Base-by-base conservation (phyloP, 1,140 invertebrate genomes). In the Coelopa frigida region DNA sequence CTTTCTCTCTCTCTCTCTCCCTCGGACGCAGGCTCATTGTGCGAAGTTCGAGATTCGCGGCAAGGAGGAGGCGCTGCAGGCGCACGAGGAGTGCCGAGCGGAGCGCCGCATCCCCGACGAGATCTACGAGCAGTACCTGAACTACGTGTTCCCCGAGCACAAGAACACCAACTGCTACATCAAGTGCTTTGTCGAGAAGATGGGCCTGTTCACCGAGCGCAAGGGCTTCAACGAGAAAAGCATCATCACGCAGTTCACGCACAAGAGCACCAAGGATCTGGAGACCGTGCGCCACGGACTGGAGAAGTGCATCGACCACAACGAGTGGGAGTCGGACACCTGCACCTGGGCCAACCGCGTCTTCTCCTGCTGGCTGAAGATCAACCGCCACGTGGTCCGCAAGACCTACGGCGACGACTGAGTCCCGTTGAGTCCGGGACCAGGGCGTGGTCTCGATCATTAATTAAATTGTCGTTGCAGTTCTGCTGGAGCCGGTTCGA, bases 251-350 rank as follows among this genome's bases (percentile, higher is more conserved):
- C 62, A 66, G 40, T 66, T 63, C 45, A 66, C 62, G 0, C 40
- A 20, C 2, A 46, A 59, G 4, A 57, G 45, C 27, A 36, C 6
- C 24, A 50, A 61, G 40, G 38, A 63, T 40, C 11, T 56, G 22
- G 42, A 55, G 7, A 14, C 50, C 2, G 51, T 66, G 27, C 56
- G 51, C 37, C 62, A 66, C 18, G 62, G 62, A 5, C 50, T 66
- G 42, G 62, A 66, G 51, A 66, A 66, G 44, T 66, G 62, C 48
- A 55, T 66, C 21, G 62, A 66, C 43, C 59, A 66, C 51, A 66
- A 66, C 27, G 62, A 66, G 45, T 57, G 56, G 12, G 62, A 66
- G 39, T 59, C 62, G 3, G 56, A 61, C 23, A 15, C 39, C 4
- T 66, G 62, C 51, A 59, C 57, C 27, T 66, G 58, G 55, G 62